Conservation (phyloP, 2,113 vertebrate genomes). For the Trichechus manatus region DNA sequence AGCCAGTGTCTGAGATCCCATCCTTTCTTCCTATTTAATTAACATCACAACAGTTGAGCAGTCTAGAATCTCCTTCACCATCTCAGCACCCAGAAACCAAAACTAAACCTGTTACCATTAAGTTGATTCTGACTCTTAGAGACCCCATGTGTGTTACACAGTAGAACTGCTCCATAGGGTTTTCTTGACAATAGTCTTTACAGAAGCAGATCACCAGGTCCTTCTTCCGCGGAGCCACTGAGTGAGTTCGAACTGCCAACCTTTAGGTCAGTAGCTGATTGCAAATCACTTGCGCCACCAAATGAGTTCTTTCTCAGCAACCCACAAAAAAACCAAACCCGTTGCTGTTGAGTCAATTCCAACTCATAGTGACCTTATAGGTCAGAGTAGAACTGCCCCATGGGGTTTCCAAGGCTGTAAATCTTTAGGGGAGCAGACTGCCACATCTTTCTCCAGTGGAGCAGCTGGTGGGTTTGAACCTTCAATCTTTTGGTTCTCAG, state of each 20-base stretch:
- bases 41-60: not conserved
- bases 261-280: not conserved
- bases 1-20: not conserved
- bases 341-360: not conserved
- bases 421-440: not conserved
- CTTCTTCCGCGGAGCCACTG: not conserved
- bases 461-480: not conserved
- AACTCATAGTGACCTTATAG: not conserved
- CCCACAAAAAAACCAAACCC: not conserved
- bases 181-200: not conserved
- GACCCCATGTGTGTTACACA: not conserved
- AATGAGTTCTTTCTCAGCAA: not conserved
- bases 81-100: not conserved
- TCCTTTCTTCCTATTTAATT: not conserved
- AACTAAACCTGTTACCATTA: not conserved
- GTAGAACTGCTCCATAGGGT: not conserved
- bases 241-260: not conserved
- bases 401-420: not conserved
- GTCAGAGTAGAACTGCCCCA: not conserved
- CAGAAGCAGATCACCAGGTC: not conserved
- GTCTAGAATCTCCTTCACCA: not conserved
- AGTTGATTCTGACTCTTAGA: not conserved
- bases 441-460: not conserved
- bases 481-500: not conserved
- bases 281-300: not conserved